These are phyloP conservation scores for Eolophus roseicapilla DNA, from an alignment of 2,113 vertebrate genomes.

Conservation along the genomic window DNA sequence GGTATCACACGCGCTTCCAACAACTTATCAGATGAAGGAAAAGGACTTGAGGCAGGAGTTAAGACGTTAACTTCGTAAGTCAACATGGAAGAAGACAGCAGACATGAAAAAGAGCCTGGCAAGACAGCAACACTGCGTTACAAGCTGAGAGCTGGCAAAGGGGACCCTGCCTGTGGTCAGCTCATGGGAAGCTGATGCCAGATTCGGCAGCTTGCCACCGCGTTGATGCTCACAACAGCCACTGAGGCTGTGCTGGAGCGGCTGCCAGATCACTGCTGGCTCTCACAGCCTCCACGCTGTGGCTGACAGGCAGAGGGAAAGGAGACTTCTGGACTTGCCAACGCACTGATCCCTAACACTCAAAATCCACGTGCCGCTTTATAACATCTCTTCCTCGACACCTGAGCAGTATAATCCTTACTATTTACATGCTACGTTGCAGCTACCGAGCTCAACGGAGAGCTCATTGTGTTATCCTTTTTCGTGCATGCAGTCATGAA, in stretches of 20 bases:
- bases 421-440: not conserved
- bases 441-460: not conserved
- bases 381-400: not conserved
- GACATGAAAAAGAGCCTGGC: not conserved
- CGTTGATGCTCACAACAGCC: not conserved
- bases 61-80: not conserved
- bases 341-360: not conserved
- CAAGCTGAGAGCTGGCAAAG: not conserved
- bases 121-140: not conserved
- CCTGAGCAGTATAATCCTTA: not conserved
- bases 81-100: not conserved
- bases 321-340: not conserved
- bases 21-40: not conserved
- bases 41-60: not conserved
- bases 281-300: not conserved
- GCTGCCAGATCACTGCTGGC: conserved; percentile 9
- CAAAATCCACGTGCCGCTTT: not conserved
- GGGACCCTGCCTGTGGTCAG: not conserved
- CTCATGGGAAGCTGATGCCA: not conserved
- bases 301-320: not conserved
- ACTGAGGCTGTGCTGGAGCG: not conserved
- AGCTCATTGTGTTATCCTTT: not conserved
- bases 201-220: not conserved
- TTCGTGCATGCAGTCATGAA: not conserved
- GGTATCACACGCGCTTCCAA: not conserved